Percentiles rank a stretch among this genome's conserved stretches.
Conservation (phyloP, 2,113 vertebrate genomes). For the Harpagus bidentatus region DNA sequence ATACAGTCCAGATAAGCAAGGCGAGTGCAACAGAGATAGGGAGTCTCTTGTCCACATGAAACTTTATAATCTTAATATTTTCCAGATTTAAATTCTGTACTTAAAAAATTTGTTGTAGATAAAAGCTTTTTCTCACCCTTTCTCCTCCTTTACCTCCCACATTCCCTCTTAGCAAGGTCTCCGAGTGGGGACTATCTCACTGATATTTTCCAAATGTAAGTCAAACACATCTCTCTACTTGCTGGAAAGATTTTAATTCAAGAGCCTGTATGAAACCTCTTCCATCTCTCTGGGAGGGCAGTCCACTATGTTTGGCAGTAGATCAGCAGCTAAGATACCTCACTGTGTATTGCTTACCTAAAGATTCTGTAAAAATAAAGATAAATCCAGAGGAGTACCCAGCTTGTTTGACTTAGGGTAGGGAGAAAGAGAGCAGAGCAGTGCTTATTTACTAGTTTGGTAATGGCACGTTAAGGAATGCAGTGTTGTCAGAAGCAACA, state of each 20-base stretch:
- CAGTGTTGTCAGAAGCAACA: not conserved
- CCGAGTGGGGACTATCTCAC: not conserved
- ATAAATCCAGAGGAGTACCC: not conserved
- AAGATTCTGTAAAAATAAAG: not conserved
- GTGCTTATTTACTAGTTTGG: not conserved
- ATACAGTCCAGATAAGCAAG: not conserved
- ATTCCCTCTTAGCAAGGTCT: not conserved
- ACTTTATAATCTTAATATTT: not conserved
- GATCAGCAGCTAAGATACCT: not conserved
- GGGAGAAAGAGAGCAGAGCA: not conserved
- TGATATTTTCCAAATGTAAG: not conserved
- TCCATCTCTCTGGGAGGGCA: not conserved
- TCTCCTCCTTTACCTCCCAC: slow-evolving; percentile 2
- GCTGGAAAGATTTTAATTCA: not conserved
- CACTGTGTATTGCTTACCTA: not conserved
- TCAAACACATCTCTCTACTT: not conserved
- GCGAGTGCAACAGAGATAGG: not conserved
- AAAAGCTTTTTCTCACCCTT: slow-evolving; percentile 23
- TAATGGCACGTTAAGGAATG: not conserved
- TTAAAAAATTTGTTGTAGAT: not conserved
- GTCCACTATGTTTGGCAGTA: not conserved
- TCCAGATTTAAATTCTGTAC: not conserved
- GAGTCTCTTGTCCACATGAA: not conserved
- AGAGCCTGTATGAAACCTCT: not conserved
- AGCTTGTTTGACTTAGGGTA: not conserved